A percentile compares a stretch with the other conserved stretches of the same genome.
Conservation (phyloP, 2,113 vertebrate species). For the Ceyx melanurus region DNA sequence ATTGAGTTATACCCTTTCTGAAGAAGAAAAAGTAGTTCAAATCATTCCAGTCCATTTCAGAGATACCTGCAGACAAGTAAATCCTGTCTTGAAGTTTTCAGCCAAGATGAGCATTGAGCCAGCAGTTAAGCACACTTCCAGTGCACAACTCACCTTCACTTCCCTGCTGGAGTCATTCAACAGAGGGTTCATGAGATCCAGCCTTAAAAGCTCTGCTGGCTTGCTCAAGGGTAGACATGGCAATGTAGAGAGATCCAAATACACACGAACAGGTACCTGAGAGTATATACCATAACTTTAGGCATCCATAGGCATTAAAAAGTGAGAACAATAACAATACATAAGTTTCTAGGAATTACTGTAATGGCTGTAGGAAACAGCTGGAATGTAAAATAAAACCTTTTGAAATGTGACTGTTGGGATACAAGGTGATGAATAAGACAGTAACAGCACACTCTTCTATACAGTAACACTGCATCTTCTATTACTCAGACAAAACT, state of each 20-base stretch:
- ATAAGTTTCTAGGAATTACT: not conserved
- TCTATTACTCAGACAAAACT: not conserved
- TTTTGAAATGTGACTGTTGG: not conserved
- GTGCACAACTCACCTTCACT: slow-evolving; percentile 82
- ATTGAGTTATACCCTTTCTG: not conserved
- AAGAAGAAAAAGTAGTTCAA: not conserved
- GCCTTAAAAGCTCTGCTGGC: slow-evolving; percentile 85
- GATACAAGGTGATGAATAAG: not conserved
- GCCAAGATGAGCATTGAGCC: not conserved
- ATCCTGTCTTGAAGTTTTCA: not conserved
- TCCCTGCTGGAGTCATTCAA: slow-evolving; percentile 83
- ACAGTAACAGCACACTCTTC: not conserved
- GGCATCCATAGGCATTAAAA: not conserved
- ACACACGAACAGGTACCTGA: slow-evolving; percentile 93
- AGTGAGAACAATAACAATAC: not conserved
- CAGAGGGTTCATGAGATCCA: slow-evolving; percentile 89
- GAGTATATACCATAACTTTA: not conserved
- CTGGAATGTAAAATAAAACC: not conserved
- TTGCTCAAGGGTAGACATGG: slow-evolving; percentile 86
- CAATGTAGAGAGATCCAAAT: slow-evolving; percentile 89
- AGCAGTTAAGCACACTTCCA: not conserved
- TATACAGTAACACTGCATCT: not conserved
- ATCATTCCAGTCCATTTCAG: not conserved
- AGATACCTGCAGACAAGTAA: not conserved
- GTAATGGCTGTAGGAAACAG: not conserved